These are phyloP conservation scores for Mohoua ochrocephala DNA, from an alignment of 2,113 vertebrate genomes.

Conservation along the genomic window DNA sequence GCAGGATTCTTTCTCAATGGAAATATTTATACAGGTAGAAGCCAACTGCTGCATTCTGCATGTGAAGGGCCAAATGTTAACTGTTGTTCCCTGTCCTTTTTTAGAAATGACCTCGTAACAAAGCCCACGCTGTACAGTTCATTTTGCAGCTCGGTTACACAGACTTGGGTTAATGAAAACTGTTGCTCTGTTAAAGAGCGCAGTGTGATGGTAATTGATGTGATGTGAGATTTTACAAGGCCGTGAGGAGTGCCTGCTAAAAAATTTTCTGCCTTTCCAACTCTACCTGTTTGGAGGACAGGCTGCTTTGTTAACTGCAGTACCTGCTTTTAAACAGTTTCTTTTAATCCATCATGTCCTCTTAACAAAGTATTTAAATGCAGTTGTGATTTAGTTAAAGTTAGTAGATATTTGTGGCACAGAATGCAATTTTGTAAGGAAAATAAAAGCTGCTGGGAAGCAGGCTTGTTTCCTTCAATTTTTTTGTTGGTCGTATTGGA, in stretches of 20 bases:
- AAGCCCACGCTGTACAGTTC: background rate
- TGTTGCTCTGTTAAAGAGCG: conserved; percentile 79
- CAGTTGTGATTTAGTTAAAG: background rate
- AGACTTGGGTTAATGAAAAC: conserved; percentile 77
- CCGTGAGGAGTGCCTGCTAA: background rate
- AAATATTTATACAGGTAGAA: background rate
- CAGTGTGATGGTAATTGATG: conserved; percentile 78
- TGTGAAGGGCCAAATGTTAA: background rate
- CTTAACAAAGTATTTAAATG: background rate
- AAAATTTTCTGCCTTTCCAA: background rate
- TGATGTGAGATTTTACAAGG: conserved; percentile 60
- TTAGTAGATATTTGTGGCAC: background rate
- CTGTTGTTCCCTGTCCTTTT: background rate
- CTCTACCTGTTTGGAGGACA: background rate
- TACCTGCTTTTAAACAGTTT: background rate
- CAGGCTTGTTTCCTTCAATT: background rate
- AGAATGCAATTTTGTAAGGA: background rate
- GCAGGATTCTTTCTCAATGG: background rate
- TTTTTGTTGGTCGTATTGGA: background rate
- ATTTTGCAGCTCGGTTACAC: background rate
- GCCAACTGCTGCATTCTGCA: background rate
- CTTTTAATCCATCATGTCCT: background rate
- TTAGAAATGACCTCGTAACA: background rate
- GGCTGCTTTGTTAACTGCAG: background rate
- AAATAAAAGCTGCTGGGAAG: background rate